Evolutionary conservation across 2,888 invertebrate genomes (phyloP).

Genomic region (Ashinkailepas kermadecensis): DNA sequence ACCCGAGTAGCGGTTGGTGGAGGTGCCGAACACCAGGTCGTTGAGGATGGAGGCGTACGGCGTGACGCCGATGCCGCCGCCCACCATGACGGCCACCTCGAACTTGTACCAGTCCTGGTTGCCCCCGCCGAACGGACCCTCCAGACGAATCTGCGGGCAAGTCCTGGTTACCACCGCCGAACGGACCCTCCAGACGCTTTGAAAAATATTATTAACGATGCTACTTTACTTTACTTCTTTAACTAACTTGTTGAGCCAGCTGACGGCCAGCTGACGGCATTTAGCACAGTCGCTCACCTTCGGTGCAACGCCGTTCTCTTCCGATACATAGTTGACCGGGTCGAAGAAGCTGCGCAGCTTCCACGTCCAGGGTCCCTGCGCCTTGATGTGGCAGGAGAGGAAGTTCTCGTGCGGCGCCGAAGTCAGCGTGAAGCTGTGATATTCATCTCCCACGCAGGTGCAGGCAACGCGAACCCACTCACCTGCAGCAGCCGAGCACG

Average conservation of each 20-base stretch:
- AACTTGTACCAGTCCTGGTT: conserved; percentile 99
- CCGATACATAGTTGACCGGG: conserved; percentile 32
- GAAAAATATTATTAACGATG: too few relatives aligned
- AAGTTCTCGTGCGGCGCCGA: conserved; percentile 94
- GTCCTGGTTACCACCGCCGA: conserved; percentile 96
- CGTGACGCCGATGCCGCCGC: conserved; percentile 94
- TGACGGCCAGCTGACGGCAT: too few relatives aligned
- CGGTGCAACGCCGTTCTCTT: conserved; percentile 34
- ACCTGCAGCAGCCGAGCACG: conserved; percentile 49
- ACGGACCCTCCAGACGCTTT: conserved; percentile 80
- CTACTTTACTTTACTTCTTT: too few relatives aligned
- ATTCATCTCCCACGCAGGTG: conserved; percentile 81
- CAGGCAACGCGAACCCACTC: conserved; percentile 90
- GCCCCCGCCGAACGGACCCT: conserved; percentile 94
- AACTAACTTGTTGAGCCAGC: too few relatives aligned
- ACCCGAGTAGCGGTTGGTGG: conserved; percentile 91
- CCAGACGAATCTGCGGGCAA: conserved; percentile 71
- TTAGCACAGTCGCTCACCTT: conserved; percentile 27
- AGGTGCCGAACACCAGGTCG: conserved; percentile 91
- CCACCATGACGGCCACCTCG: conserved; percentile 95
- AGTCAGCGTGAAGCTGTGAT: conserved; percentile 90
- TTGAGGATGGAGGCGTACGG: conserved; percentile 95
- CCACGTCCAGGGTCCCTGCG: conserved; percentile 93
- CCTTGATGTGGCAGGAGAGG: conserved; percentile 89
- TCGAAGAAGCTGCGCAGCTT: conserved; percentile 68